phyloP scores from a whole-genome alignment of 2,113 vertebrate genomes.

The Pyrgilauda ruficollis region DNA sequence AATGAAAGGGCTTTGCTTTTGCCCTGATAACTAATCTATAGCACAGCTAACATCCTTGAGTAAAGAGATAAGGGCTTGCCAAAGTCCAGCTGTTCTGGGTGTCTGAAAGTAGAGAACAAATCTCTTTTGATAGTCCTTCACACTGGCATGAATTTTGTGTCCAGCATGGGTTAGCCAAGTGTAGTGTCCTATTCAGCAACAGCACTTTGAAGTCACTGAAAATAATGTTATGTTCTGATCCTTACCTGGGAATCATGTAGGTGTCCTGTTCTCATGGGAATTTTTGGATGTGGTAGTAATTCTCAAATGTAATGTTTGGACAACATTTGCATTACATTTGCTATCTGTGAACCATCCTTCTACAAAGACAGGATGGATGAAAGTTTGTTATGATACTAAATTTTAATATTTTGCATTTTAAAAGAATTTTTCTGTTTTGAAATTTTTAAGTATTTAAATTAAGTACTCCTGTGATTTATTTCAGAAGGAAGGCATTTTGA shows the following conservation, averaged over 20 bases:
- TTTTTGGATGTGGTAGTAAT: neutral
- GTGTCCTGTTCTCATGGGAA: neutral
- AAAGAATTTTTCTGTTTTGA: neutral
- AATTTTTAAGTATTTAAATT: neutral
- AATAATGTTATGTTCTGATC: neutral
- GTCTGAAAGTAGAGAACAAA: neutral
- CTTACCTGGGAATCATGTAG: neutral
- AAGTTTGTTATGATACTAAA: neutral
- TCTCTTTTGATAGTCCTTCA: neutral
- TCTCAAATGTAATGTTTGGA: neutral
- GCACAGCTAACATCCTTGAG: neutral
- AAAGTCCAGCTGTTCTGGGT: neutral
- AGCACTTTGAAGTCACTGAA: neutral
- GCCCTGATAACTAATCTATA: neutral
- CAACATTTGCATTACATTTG: neutral
- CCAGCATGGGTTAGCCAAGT: neutral
- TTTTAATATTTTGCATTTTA: neutral
- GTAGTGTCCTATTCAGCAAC: neutral
- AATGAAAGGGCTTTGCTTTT: neutral
- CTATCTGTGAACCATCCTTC: neutral
- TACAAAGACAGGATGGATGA: neutral
- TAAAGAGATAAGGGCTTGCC: slow-evolving; percentile 24
- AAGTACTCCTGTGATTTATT: neutral
- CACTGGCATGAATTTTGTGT: neutral
- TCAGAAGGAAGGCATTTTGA: neutral